Conservation (phyloP, 2,797 vertebrate genomes). For the Falco columbarius region DNA sequence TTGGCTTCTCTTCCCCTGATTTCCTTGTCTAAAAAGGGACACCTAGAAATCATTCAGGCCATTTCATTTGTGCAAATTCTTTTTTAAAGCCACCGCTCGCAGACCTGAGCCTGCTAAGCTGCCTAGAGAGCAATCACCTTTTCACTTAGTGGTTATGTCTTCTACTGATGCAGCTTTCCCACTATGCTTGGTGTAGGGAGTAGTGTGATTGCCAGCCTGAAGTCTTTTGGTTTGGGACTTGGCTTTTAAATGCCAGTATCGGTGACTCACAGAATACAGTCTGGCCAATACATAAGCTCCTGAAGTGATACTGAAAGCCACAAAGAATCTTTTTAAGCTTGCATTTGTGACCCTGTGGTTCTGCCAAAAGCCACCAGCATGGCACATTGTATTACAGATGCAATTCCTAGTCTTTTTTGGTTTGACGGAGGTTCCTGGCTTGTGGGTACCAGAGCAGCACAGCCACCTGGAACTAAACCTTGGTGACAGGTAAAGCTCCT, state of each 20-base stretch:
- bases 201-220: not conserved
- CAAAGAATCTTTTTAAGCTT: not conserved
- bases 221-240: not conserved
- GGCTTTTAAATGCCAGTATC: not conserved
- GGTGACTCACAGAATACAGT: not conserved
- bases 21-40: not conserved
- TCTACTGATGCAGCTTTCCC: not conserved
- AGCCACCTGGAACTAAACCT: conserved; percentile 46
- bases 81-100: not conserved
- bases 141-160: not conserved
- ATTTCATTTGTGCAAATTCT: not conserved
- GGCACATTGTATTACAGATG: rapidly evolving
- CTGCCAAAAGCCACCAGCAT: not conserved
- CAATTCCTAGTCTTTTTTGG: not conserved
- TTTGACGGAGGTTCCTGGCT: not conserved
- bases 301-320: not conserved
- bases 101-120: not conserved
- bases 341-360: not conserved
- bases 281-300: not conserved
- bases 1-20: not conserved
- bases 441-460: not conserved
- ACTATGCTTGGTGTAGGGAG: not conserved
- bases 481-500: conserved; percentile 10
- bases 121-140: not conserved
- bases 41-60: too few species aligned